Percentiles rank a stretch among this genome's conserved stretches.
phyloP scores from a whole-genome alignment of 2,888 invertebrate genomes.

The Willowsia nigromaculata region DNA sequence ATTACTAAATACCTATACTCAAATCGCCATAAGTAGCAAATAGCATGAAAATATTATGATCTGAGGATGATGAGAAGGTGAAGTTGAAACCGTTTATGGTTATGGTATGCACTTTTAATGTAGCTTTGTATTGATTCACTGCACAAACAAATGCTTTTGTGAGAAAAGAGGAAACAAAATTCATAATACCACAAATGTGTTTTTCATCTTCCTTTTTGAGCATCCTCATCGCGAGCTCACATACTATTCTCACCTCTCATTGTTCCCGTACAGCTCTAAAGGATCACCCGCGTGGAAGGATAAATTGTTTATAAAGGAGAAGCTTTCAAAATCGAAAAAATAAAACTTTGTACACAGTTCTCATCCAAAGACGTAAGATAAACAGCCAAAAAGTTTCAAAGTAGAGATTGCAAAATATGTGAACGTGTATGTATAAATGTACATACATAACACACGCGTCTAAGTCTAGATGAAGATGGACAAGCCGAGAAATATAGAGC shows the following conservation, averaged over 20 bases:
- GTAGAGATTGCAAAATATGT: background rate
- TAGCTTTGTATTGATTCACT: background rate
- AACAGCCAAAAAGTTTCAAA: background rate
- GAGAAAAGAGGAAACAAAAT: background rate
- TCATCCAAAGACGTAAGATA: background rate
- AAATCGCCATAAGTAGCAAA: too few relatives aligned
- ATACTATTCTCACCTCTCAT: background rate
- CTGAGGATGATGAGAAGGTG: too few relatives aligned
- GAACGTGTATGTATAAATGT: background rate
- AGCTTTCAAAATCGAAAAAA: background rate
- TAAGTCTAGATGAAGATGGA: background rate
- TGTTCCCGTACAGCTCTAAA: background rate
- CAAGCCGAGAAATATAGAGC: background rate
- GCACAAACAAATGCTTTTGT: background rate
- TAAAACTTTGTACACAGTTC: background rate
- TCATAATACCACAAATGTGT: background rate
- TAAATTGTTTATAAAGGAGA: background rate
- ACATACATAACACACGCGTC: background rate
- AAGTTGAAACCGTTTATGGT: too few relatives aligned
- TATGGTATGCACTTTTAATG: too few relatives aligned
- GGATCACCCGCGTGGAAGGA: conserved; percentile 10
- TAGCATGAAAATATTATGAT: too few relatives aligned
- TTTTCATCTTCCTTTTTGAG: background rate
- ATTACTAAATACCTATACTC: too few relatives aligned
- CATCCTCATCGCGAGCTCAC: background rate